These are phyloP conservation scores for Eupeodes luniger DNA, from an alignment of 2,888 invertebrate species.

Conservation along the genomic window DNA sequence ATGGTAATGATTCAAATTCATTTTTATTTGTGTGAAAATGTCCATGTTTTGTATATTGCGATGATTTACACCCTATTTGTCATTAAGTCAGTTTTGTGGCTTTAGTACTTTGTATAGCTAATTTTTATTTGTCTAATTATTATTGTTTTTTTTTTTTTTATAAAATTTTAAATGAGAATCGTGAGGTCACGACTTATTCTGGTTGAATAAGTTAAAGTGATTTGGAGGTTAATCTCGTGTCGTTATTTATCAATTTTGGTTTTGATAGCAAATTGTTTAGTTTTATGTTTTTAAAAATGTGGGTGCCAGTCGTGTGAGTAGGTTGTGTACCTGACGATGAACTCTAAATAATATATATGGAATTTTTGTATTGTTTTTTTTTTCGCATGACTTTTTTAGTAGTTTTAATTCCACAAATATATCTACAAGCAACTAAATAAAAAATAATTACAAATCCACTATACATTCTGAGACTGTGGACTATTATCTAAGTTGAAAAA, in stretches of 20 bases:
- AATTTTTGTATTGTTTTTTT: too few relatives aligned
- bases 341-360: too few relatives aligned
- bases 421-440: too few relatives aligned
- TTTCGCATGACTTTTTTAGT: too few relatives aligned
- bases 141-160: too few relatives aligned
- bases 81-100: not conserved
- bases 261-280: not conserved
- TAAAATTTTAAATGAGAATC: not conserved
- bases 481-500: too few relatives aligned
- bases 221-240: not conserved
- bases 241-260: conserved; percentile 9
- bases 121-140: not conserved
- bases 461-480: too few relatives aligned
- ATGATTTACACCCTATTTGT: not conserved
- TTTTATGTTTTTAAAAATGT: too few relatives aligned
- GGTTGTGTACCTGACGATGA: too few relatives aligned
- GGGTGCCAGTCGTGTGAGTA: too few relatives aligned
- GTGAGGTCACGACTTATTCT: conserved; percentile 13
- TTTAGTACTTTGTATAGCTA: not conserved
- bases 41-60: not conserved
- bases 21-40: conserved; percentile 1
- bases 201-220: conserved; percentile 9
- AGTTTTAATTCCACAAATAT: too few relatives aligned
- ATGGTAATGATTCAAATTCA: not conserved
- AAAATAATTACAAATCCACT: too few relatives aligned